These are phyloP conservation scores for Pseudoatta argentina DNA, from an alignment of 1,140 invertebrate genomes.

Conservation along the genomic window DNA sequence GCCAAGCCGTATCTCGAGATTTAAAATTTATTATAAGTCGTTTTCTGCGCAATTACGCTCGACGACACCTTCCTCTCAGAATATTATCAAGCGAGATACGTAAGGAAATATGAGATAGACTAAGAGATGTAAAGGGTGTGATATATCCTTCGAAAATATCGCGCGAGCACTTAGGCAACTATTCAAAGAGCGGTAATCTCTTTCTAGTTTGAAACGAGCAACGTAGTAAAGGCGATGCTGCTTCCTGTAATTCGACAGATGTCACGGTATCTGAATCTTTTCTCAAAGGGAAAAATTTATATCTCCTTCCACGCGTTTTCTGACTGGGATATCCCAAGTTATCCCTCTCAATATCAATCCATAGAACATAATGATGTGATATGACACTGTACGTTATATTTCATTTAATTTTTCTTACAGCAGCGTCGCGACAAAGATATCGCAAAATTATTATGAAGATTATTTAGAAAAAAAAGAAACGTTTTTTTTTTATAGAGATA, in stretches of 20 bases:
- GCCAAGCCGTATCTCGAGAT: constrained; percentile 31
- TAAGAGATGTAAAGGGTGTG: not conserved
- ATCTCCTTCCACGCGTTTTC: not conserved
- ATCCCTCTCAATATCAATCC: not conserved
- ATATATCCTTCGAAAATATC: not conserved
- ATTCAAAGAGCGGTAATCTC: not conserved
- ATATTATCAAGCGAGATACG: not conserved
- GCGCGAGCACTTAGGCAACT: not conserved
- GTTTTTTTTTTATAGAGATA: not conserved
- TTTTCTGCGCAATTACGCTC: constrained; percentile 46
- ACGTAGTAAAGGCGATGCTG: not conserved
- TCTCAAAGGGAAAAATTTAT: constrained; percentile 61
- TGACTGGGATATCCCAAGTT: not conserved
- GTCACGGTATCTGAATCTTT: constrained; percentile 55
- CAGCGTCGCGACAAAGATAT: not conserved
- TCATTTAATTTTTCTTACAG: not conserved
- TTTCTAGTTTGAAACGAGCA: not conserved
- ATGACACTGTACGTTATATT: not conserved
- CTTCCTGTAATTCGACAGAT: constrained; percentile 34
- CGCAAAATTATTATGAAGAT: not conserved
- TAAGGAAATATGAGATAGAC: not conserved
- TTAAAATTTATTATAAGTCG: constrained; percentile 52
- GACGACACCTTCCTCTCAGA: constrained; percentile 14
- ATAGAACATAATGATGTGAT: not conserved
- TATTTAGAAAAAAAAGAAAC: not conserved